phyloP scores from a whole-genome alignment of 2,113 vertebrate species.

The Pipra filicauda region DNA sequence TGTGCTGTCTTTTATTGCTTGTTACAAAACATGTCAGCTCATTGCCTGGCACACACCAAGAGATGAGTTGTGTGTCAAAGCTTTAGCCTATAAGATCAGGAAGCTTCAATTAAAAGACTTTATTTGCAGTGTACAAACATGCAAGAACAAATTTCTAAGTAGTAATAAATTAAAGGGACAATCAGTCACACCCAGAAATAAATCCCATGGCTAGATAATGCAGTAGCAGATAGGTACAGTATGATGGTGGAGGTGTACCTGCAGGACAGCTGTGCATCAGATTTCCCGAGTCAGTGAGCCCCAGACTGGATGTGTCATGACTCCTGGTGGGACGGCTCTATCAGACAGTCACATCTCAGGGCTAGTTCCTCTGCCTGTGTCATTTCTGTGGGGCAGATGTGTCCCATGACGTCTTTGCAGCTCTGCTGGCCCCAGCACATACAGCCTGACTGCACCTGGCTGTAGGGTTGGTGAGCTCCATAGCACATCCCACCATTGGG shows the following conservation, averaged over 20 bases:
- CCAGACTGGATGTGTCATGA: not conserved
- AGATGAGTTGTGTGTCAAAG: not conserved
- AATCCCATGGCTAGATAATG: not conserved
- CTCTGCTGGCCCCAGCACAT: fast-evolving
- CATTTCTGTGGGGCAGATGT: too few relatives aligned
- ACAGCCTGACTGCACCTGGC: not conserved
- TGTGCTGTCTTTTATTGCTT: not conserved
- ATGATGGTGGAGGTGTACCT: not conserved
- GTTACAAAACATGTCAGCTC: not conserved
- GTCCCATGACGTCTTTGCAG: not conserved
- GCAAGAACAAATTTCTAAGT: not conserved
- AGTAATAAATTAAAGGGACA: not conserved
- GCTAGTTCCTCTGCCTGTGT: not conserved
- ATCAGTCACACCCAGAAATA: not conserved
- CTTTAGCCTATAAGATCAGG: not conserved
- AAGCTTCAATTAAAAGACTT: not conserved
- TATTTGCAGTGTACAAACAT: not conserved
- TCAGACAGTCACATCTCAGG: not conserved
- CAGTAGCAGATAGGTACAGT: not conserved
- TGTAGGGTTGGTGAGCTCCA: not conserved
- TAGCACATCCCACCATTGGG: fast-evolving
- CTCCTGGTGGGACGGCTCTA: fast-evolving
- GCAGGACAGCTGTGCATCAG: not conserved
- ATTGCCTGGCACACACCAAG: not conserved
- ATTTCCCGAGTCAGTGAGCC: not conserved